These are phyloP conservation scores for Psophia crepitans DNA, from an alignment of 2,113 vertebrate genomes.

Conservation along the genomic window DNA sequence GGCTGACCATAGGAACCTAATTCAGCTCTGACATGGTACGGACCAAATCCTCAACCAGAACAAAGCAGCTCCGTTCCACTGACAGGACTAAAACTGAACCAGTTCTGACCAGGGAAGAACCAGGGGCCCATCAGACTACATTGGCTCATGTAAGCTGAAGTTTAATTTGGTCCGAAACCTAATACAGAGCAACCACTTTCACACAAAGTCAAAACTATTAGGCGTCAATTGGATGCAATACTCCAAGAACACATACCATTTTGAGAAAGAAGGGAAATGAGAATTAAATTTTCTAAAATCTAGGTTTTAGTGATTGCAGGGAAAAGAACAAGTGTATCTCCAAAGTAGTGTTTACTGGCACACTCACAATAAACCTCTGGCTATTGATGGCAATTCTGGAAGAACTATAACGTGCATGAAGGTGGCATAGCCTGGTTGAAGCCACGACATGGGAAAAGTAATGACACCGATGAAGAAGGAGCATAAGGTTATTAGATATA, in stretches of 20 bases:
- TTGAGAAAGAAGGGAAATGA: not conserved
- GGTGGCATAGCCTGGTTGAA: not conserved
- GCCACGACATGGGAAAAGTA: not conserved
- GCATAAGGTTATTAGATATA: not conserved
- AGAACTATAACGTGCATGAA: not conserved
- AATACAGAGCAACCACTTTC: not conserved
- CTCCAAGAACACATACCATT: not conserved
- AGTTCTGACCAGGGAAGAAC: not conserved
- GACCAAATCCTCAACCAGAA: not conserved
- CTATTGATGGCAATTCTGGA: not conserved
- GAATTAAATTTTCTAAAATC: not conserved
- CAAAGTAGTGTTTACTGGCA: not conserved
- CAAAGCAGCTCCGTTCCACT: not conserved
- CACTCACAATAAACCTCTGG: not conserved
- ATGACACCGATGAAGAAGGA: not conserved
- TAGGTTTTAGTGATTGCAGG: not conserved
- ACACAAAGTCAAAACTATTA: not conserved
- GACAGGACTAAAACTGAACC: not conserved
- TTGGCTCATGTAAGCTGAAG: not conserved
- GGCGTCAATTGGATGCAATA: not conserved
- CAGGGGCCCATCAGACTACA: not conserved
- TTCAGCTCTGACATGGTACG: not conserved
- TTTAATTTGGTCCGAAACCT: not conserved
- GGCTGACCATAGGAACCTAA: not conserved
- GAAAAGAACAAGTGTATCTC: not conserved